phyloP scores from a whole-genome alignment of 2,797 vertebrate species.

The Smutsia gigantea region DNA sequence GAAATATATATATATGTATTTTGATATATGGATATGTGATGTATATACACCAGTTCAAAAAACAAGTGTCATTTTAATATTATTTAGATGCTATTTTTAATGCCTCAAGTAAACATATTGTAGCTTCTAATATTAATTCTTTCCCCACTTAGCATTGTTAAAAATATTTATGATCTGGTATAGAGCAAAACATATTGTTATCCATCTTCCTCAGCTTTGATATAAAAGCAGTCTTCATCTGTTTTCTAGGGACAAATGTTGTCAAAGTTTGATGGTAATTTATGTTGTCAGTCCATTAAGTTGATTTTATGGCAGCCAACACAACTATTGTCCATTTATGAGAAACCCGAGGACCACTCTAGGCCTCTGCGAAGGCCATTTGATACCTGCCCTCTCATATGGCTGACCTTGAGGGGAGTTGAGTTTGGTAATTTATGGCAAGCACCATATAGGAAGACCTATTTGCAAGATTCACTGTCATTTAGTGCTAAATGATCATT shows the following conservation, averaged over 20 bases:
- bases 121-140: conserved; percentile 68
- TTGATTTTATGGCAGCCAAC: conserved; percentile 82
- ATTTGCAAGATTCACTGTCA: conserved; percentile 95
- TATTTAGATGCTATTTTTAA: conserved; percentile 70
- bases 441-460: conserved; percentile 90
- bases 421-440: conserved; percentile 92
- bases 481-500: conserved; percentile 90
- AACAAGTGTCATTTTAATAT: conserved; percentile 57
- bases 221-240: conserved; percentile 70
- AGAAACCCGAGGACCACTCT: conserved; percentile 74
- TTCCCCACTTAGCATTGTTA: conserved; percentile 68
- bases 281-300: conserved; percentile 80
- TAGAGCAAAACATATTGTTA: conserved; percentile 65
- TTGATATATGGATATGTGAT: background rate
- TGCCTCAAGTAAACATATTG: conserved; percentile 47
- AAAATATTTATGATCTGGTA: conserved; percentile 66
- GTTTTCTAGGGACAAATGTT: conserved; percentile 72
- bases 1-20: too few species aligned
- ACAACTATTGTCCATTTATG: conserved; percentile 79
- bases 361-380: conserved; percentile 79
- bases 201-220: conserved; percentile 59
- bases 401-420: conserved; percentile 91
- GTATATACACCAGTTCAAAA: conserved; percentile 54
- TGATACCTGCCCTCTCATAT: conserved; percentile 87
- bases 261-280: conserved; percentile 82